Conservation (phyloP, 2,888 invertebrate species). For the Cataglyphis altisquamis region DNA sequence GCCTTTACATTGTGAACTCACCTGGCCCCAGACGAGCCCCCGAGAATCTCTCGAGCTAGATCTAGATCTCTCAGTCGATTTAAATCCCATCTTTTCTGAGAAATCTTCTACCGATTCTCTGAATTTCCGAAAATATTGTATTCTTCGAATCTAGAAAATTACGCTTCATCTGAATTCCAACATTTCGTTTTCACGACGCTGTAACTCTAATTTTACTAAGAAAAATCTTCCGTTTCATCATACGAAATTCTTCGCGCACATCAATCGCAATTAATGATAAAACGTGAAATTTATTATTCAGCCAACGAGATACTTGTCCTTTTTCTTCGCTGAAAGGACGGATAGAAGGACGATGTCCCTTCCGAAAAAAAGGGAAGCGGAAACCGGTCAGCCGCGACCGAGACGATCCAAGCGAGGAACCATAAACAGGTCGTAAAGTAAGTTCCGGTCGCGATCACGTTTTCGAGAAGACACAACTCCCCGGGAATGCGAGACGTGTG, state of each 20-base stretch:
- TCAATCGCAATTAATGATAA: not conserved
- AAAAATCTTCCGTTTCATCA: not conserved
- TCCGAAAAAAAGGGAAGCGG: conserved; percentile 35
- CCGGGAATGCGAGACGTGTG: not conserved
- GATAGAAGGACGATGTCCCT: conserved; percentile 5
- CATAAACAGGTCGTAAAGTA: conserved; percentile 73
- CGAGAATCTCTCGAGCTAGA: not conserved
- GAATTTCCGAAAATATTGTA: not conserved
- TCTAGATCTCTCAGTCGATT: not conserved
- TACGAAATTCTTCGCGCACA: not conserved
- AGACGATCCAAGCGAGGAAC: conserved; percentile 59
- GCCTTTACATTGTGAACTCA: conserved; percentile 1
- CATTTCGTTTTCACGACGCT: not conserved
- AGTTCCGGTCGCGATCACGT: conserved; percentile 62
- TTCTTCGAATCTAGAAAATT: not conserved
- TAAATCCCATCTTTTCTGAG: not conserved
- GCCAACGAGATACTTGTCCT: not conserved
- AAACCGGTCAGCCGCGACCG: conserved; percentile 60
- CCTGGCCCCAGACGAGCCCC: not conserved
- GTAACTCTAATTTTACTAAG: not conserved
- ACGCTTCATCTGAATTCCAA: not conserved
- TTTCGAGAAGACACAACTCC: conserved; percentile 20
- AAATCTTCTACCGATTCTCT: not conserved
- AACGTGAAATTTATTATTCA: not conserved
- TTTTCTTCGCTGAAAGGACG: not conserved